Evolutionary conservation across 2,888 invertebrate genomes (phyloP).

Genomic region (Leuctra nigra): DNA sequence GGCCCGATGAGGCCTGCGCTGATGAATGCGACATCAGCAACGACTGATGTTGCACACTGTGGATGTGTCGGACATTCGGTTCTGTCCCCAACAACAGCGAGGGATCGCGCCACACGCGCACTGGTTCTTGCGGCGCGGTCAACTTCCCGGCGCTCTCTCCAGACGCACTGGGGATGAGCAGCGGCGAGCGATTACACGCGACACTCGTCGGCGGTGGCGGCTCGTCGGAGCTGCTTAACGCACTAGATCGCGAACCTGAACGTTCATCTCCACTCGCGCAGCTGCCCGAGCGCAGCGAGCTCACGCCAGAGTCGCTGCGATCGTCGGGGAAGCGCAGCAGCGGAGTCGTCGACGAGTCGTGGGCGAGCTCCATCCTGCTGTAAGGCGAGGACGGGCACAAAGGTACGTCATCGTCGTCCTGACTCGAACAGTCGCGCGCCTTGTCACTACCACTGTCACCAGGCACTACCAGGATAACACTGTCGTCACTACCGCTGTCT

Average conservation of each 20-base stretch:
- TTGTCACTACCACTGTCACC: slow-evolving; percentile 38
- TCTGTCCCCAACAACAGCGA: slow-evolving; percentile 45
- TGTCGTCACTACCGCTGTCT: neutral
- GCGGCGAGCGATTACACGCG: slow-evolving; percentile 25
- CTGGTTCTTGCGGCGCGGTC: slow-evolving; percentile 31
- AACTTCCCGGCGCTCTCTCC: slow-evolving; percentile 4
- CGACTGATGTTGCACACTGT: slow-evolving; percentile 53
- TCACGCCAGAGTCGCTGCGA: slow-evolving; percentile 59
- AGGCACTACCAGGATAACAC: slow-evolving; percentile 5
- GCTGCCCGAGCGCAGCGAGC: slow-evolving; percentile 64
- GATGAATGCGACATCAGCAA: slow-evolving; percentile 49
- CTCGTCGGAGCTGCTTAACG: slow-evolving; percentile 67
- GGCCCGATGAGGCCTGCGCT: slow-evolving; percentile 30
- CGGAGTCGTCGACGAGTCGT: slow-evolving; percentile 29
- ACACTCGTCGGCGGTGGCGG: slow-evolving; percentile 42
- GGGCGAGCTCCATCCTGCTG: slow-evolving; percentile 40
- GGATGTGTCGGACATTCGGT: slow-evolving; percentile 51
- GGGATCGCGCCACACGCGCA: slow-evolving; percentile 52
- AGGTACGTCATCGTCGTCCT: slow-evolving; percentile 43
- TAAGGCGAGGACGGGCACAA: slow-evolving; percentile 40
- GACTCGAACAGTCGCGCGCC: slow-evolving; percentile 35
- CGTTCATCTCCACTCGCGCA: slow-evolving; percentile 61
- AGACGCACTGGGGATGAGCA: slow-evolving; percentile 8
- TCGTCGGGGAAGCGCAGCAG: slow-evolving; percentile 38
- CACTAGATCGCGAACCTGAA: slow-evolving; percentile 67